phyloP scores from a whole-genome alignment of 2,797 vertebrate species.

The Kryptolebias ocellatus region DNA sequence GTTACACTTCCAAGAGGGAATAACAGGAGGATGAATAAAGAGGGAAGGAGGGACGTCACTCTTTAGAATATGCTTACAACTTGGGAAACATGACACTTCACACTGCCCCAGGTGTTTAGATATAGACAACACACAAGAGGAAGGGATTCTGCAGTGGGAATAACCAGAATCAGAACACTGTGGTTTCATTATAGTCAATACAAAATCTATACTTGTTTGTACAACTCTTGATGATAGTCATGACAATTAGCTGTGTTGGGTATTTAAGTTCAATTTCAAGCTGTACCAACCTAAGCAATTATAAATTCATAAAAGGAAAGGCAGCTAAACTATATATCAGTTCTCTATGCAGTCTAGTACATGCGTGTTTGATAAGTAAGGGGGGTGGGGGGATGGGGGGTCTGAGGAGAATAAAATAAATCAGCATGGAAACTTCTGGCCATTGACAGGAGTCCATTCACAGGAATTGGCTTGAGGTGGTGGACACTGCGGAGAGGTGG shows the following conservation, averaged over 20 bases:
- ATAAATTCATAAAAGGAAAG: slow-evolving; percentile 5
- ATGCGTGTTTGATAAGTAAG: slow-evolving; percentile 15
- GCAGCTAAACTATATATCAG: slow-evolving; percentile 4
- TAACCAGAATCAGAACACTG: slow-evolving; percentile 40
- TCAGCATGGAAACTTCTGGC: slow-evolving; percentile 58
- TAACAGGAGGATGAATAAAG: slow-evolving; percentile 42
- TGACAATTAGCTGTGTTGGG: slow-evolving; percentile 7
- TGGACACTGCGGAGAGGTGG: slow-evolving; percentile 80
- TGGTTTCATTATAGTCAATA: slow-evolving; percentile 10
- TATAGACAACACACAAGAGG: slow-evolving; percentile 59
- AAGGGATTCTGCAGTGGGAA: slow-evolving; percentile 50
- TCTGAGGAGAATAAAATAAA: slow-evolving; percentile 39
- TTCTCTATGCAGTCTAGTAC: slow-evolving; percentile 14
- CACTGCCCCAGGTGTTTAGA: slow-evolving; percentile 58
- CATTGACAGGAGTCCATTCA: slow-evolving; percentile 74
- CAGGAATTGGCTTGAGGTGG: slow-evolving; percentile 70
- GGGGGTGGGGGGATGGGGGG: slow-evolving; percentile 5
- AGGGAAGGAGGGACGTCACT: slow-evolving; percentile 52
- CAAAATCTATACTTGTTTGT: slow-evolving; percentile 7
- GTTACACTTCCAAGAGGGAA: slow-evolving; percentile 72
- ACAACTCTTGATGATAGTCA: background rate
- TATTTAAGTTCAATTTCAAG: slow-evolving; percentile 7
- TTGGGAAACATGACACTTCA: slow-evolving; percentile 58
- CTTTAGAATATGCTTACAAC: slow-evolving; percentile 54
- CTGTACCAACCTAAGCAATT: background rate